Base-by-base conservation (phyloP, 2,888 invertebrate genomes). In the Thereva nobilitata region DNA sequence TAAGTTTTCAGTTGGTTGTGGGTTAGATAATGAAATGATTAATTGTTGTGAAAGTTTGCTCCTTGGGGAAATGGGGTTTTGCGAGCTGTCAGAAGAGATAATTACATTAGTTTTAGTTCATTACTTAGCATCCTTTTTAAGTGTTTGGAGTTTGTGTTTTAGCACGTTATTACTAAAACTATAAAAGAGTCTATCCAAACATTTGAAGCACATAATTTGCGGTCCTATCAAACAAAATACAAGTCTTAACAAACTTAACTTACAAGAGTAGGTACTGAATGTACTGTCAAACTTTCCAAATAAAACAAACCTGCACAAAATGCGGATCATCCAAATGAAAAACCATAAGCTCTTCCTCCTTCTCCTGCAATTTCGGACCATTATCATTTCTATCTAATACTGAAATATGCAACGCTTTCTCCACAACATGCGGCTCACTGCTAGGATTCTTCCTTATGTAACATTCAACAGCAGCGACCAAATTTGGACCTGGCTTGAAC, bases 351-450 rank as follows among this genome's bases (percentile, higher is more conserved):
- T 76, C 74, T 37, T 70, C 68, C 5, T 75, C 73, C 54, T 83
- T 80, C 71, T 85, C 84, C 70, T 86, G 78, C 41, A 86, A 73
- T 71, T 90, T 84, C 1, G 97, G 96, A 7, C 93, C 93, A 77
- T 97, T 95, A 79, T 97, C 97, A 80, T 97, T 97, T 79, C 93
- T 93, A 76, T 93, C 92, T 59, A 91, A 79, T 6, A 97, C 88
- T 3, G 82, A 80, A n/a, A 87, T 75, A 50, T 77, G 74, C 5
- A 84, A 72, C 2, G 76, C 74, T 68, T 78, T 79, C 38, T 75
- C 65, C 37, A 72, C 64, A 47, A 72, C 72, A 8, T 67, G 63
- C 3, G 69, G 64, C 35, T 72, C 71, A n/a, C 50, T 64, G 52
- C 72, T 71, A 0, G 64, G 23, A 5, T 69, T 49, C 1, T 72